Conservation (phyloP, 2,888 invertebrate genomes). For the Sphaeridia pumilis region DNA sequence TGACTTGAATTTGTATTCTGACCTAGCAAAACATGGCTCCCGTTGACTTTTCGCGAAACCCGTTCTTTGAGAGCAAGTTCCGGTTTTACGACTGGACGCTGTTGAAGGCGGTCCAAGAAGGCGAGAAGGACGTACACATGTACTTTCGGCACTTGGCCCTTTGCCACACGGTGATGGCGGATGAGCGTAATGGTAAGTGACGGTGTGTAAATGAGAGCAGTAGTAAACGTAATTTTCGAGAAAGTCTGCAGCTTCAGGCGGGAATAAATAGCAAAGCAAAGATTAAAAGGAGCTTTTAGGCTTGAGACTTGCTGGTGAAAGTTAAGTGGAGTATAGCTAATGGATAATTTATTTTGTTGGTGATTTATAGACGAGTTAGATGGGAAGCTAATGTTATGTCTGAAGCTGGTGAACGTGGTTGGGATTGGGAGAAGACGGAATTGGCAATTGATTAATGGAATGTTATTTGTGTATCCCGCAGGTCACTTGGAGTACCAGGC, state of each 20-base stretch:
- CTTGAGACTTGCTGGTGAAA: neutral
- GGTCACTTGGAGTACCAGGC: slow-evolving; percentile 71
- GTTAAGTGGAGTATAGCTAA: neutral
- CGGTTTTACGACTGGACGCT: slow-evolving; percentile 83
- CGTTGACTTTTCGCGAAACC: slow-evolving; percentile 90
- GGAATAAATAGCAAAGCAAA: neutral
- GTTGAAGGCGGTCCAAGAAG: slow-evolving; percentile 65
- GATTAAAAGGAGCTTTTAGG: neutral
- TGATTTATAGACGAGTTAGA: neutral
- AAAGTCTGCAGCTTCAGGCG: neutral
- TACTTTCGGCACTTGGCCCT: slow-evolving; percentile 88
- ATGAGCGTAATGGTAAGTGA: slow-evolving; percentile 58
- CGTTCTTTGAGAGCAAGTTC: slow-evolving; percentile 81
- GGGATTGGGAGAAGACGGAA: neutral
- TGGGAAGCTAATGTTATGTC: neutral
- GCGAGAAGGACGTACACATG: slow-evolving; percentile 62
- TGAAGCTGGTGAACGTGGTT: too few species aligned
- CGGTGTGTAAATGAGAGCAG: neutral
- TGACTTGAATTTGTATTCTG: neutral
- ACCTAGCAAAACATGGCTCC: slow-evolving; percentile 56
- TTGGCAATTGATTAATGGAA: neutral
- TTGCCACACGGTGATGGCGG: slow-evolving; percentile 99
- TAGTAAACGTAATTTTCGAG: neutral
- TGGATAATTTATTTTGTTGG: neutral
- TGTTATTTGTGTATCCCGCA: slow-evolving; percentile 24